Conservation (phyloP, 2,797 vertebrate species). For the Parauchenoglanis ngamensis region DNA sequence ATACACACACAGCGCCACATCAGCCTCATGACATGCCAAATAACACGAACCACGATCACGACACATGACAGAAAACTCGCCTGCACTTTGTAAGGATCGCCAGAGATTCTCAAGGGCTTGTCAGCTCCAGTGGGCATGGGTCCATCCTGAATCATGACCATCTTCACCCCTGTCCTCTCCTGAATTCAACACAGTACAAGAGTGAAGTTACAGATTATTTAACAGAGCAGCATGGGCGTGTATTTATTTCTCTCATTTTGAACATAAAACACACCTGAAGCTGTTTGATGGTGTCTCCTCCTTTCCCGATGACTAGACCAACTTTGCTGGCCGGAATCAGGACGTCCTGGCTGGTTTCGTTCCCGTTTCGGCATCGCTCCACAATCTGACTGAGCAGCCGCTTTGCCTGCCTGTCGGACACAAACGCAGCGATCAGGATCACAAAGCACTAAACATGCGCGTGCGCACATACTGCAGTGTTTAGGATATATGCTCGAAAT, state of each 20-base stretch:
- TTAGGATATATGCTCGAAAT: not conserved
- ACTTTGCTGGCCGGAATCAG: constrained; percentile 98
- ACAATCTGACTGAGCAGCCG: constrained; percentile 94
- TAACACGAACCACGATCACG: not conserved
- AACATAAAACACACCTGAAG: constrained; percentile 81
- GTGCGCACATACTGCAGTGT: not conserved
- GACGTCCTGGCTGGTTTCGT: constrained; percentile 92
- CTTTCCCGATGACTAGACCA: constrained; percentile 97
- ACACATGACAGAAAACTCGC: constrained; percentile 67
- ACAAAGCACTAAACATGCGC: not conserved
- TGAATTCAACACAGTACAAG: constrained; percentile 65
- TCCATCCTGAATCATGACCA: constrained; percentile 99
- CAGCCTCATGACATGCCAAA: not conserved
- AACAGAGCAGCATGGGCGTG: not conserved
- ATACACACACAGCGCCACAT: constrained; percentile 12
- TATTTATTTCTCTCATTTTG: not conserved
- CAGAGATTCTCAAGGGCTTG: constrained; percentile 97
- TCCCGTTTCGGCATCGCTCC: constrained; percentile 96
- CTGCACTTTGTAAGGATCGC: constrained; percentile 98
- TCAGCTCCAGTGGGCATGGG: constrained; percentile 96
- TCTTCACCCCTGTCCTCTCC: constrained; percentile 98
- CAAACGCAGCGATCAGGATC: constrained; percentile 33
- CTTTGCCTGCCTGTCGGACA: constrained; percentile 87
- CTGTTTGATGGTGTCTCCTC: constrained; percentile 97
- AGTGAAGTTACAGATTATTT: not conserved